A percentile compares a stretch with the other conserved stretches of the same genome.
Conservation (phyloP, 2,888 invertebrate genomes). For the Drosophila prostipennis region DNA sequence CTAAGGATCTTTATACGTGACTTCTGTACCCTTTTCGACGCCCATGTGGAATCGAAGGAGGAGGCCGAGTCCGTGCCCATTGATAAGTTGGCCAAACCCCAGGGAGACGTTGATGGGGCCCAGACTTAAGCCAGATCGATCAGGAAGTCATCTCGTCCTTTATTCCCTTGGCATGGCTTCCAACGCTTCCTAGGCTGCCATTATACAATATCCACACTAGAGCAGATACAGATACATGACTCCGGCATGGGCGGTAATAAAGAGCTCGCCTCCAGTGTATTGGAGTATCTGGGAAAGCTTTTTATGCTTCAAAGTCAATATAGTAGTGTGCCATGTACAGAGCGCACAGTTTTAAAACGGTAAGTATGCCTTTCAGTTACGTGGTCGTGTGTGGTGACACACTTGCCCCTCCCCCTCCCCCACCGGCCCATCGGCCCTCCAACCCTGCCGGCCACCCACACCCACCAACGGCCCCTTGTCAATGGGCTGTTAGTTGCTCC, state of each 20-base stretch:
- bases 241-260: slow-evolving; percentile 56
- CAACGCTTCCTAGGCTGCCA: slow-evolving; percentile 13
- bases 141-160: slow-evolving; percentile 37
- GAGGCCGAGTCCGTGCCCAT: neutral
- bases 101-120: neutral
- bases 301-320: slow-evolving; percentile 80
- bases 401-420: slow-evolving; percentile 29
- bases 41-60: neutral
- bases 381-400: slow-evolving; percentile 54
- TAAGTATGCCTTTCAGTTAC: slow-evolving; percentile 67
- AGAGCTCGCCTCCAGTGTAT: slow-evolving; percentile 63
- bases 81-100: neutral
- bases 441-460: too few relatives aligned
- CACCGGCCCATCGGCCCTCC: slow-evolving; percentile 7
- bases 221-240: slow-evolving; percentile 25
- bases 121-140: slow-evolving; percentile 28
- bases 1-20: slow-evolving; percentile 15
- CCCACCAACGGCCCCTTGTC: slow-evolving; percentile 31
- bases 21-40: slow-evolving; percentile 38
- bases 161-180: slow-evolving; percentile 36
- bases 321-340: slow-evolving; percentile 68
- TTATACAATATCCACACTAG: slow-evolving; percentile 25
- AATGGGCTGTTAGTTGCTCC: slow-evolving; percentile 65
- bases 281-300: slow-evolving; percentile 73
- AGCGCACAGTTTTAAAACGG: slow-evolving; percentile 71